These are phyloP conservation scores for Diadegma fenestrale DNA, from an alignment of 2,888 invertebrate genomes.

Conservation along the genomic window DNA sequence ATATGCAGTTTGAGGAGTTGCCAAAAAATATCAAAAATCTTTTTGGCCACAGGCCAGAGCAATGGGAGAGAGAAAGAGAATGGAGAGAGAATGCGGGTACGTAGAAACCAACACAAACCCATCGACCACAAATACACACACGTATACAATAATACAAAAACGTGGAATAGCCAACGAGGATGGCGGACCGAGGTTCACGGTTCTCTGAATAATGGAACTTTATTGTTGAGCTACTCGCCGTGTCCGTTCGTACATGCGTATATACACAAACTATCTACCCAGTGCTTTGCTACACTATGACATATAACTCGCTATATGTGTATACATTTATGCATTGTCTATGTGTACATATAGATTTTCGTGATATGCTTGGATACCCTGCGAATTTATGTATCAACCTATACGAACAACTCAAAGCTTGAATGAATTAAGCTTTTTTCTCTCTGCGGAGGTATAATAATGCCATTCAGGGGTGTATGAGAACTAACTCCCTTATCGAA, in stretches of 20 bases:
- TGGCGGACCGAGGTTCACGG: conserved; percentile 64
- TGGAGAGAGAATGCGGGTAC: conserved; percentile 44
- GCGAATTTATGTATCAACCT: conserved; percentile 50
- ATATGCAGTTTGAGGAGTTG: conserved; percentile 78
- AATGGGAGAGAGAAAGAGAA: conserved; percentile 34
- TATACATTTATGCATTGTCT: conserved; percentile 36
- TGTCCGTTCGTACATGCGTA: conserved; percentile 57
- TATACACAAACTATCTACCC: conserved; percentile 52
- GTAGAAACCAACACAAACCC: conserved; percentile 74
- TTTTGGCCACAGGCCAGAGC: conserved; percentile 77
- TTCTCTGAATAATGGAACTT: conserved; percentile 78
- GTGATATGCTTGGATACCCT: conserved; percentile 33
- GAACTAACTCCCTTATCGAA: not conserved
- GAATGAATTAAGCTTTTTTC: conserved; percentile 41
- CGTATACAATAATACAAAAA: conserved; percentile 18
- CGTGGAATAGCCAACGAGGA: conserved; percentile 72
- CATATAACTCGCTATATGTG: conserved; percentile 24
- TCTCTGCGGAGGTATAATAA: conserved; percentile 5
- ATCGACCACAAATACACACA: conserved; percentile 71
- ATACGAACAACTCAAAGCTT: conserved; percentile 14
- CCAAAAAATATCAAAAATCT: conserved; percentile 83
- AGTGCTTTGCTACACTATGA: conserved; percentile 25
- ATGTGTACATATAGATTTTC: conserved; percentile 28
- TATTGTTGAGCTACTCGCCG: conserved; percentile 75
- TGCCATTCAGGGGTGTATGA: conserved; percentile 16